Evolutionary conservation across 2,113 vertebrate genomes (phyloP).

Genomic region (Rhinoderma darwinii): DNA sequence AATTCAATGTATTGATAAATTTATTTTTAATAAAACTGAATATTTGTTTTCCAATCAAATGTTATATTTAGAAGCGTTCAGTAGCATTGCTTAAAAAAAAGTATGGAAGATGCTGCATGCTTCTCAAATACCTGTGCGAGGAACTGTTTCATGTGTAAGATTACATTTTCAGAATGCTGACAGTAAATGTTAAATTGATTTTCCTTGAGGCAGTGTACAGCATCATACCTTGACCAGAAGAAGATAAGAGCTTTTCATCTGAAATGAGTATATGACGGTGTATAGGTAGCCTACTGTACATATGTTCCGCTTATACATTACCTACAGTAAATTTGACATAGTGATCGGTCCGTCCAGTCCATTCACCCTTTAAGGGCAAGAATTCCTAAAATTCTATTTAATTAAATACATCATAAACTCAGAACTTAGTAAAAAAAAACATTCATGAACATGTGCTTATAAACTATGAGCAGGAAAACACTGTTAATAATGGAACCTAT

Average conservation of each 20-base stretch:
- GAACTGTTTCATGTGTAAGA: slow-evolving; percentile 19
- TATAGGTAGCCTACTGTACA: not conserved
- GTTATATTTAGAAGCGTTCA: not conserved
- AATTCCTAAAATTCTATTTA: not conserved
- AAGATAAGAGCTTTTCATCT: not conserved
- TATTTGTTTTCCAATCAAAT: not conserved
- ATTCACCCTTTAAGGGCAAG: not conserved
- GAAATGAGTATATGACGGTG: not conserved
- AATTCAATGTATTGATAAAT: not conserved
- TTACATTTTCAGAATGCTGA: slow-evolving; percentile 1
- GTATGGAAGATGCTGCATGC: not conserved
- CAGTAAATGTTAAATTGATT: slow-evolving; percentile 45
- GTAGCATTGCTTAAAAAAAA: not conserved
- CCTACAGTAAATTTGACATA: not conserved
- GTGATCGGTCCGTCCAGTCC: not conserved
- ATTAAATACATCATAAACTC: not conserved
- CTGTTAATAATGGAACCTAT: too few relatives aligned
- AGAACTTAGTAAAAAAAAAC: not conserved
- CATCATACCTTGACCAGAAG: slow-evolving; percentile 7
- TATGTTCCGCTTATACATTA: not conserved
- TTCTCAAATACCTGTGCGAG: not conserved
- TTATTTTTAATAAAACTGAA: not conserved
- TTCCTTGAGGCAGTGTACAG: slow-evolving; percentile 21
- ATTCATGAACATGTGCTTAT: too few relatives aligned
- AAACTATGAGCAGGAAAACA: too few relatives aligned